These are phyloP conservation scores for Hippocampus kuda DNA, from an alignment of 2,797 vertebrate species.

Conservation along the genomic window DNA sequence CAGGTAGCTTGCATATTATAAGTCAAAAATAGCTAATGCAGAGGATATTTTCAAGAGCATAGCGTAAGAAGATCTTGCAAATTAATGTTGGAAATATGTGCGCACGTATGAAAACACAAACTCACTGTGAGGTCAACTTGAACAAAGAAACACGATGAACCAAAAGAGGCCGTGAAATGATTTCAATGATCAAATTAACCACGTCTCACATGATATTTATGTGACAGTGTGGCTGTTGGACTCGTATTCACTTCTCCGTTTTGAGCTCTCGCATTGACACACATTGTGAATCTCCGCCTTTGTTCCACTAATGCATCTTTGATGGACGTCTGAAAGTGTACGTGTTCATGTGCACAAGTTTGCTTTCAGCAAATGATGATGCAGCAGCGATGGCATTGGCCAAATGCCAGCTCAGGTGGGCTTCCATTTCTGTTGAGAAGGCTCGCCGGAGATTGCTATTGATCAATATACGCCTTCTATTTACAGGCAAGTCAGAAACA, in stretches of 20 bases:
- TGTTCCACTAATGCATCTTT: conserved; percentile 11
- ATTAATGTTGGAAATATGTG: conserved; percentile 17
- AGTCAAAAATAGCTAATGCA: conserved; percentile 43
- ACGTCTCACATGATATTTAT: conserved; percentile 38
- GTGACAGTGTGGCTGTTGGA: conserved; percentile 4
- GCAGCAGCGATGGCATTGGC: conserved; percentile 49
- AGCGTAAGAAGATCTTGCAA: conserved; percentile 9
- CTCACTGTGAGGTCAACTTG: background rate
- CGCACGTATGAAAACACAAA: conserved; percentile 29
- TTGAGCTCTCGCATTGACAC: conserved; percentile 36
- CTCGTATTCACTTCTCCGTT: background rate
- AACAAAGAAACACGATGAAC: conserved; percentile 42
- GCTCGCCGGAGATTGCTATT: conserved; percentile 68
- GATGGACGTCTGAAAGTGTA: background rate
- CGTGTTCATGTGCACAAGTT: background rate
- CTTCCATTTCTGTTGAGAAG: conserved; percentile 63
- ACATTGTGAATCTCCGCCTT: conserved; percentile 33
- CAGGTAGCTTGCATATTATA: conserved; percentile 22
- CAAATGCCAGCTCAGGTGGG: conserved; percentile 52
- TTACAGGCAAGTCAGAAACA: conserved; percentile 53
- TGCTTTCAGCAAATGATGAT: conserved; percentile 34
- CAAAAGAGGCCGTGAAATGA: conserved; percentile 44
- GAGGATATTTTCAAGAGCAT: conserved; percentile 24
- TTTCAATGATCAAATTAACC: conserved; percentile 57
- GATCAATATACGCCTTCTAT: conserved; percentile 63